Base-by-base conservation (phyloP, 2,113 vertebrate genomes). In the Dascyllus trimaculatus region DNA sequence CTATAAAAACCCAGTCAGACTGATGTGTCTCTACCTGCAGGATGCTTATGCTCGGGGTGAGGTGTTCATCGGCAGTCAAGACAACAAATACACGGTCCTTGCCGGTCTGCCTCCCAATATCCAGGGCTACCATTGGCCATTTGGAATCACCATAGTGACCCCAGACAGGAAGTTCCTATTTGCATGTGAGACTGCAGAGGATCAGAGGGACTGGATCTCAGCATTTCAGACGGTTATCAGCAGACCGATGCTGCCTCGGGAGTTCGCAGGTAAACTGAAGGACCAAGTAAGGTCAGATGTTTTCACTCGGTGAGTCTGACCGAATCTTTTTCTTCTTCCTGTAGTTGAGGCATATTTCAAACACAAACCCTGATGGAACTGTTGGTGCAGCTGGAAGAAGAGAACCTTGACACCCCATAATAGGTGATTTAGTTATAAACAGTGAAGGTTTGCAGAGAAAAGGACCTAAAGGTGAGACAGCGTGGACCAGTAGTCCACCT, bases 311-410 rank as follows among this genome's bases (percentile, higher is more conserved):
- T 17, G 2, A 54, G 2, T 80, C 15, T 61, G 24, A 85, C 51
- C 7, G 1, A 9, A 5, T 35, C 32, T 56, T 8, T 24, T 9
- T 15, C 24, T 51, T 48, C 25, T 13, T 18, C 4, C 88, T 93
- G 35, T 93, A 99, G 98, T 99, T 91, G 97, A 98, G 90, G 98
- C 97, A 56, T 96, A 96, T 89, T 99, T 99, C 92, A 99, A 99
- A 88, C 98, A 98, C 94, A 99, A 99, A 91, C 97, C 97, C 32
- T 99, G 96, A 93, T 4, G 1, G 58, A 63, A 21, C 22, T 43
- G 15, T 21, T 51, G 11, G 46, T 71, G n/a, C 3, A 58, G 14
- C 29, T 48, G 32, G 62, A 63, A 11, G 48, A 29, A 29, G 26
- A 29, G n/a, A 52, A 70, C 13, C 38, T 11, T 21, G 4, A 68